Base-by-base conservation (phyloP, 2,888 invertebrate genomes). In the Nebria salina region DNA sequence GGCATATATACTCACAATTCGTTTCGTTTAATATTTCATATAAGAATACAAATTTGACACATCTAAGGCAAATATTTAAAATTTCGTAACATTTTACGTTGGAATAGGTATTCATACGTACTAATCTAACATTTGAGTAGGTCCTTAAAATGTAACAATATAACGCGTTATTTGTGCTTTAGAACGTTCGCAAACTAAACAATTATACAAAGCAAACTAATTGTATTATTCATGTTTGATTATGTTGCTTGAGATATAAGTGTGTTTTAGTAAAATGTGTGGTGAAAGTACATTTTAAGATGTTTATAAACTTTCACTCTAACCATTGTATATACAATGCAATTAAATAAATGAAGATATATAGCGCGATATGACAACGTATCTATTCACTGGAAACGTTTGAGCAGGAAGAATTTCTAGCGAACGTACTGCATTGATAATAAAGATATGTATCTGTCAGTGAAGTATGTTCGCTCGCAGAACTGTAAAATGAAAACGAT, bases 391-490 rank as follows among this genome's bases (percentile, higher is more conserved):
- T 54, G 6, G 13, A 11, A 11, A 13, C 13, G 6, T 54, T 54
- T 54, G 54, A 54, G 54, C 8, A 2, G 54, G 8, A 54, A 54
- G 54, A 54, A 54, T 54, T 54, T 8, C 54, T 2, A 13, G 54
- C 4, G 6, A 54, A 13, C 54, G 54, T 54, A 54, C 54, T 54
- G 54, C 54, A 54, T 54, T 54, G 54, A 54, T 54, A 54, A 54
- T 54, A 54, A 54, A 54, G 54, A 54, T 54, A 54, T 54, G 54
- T 54, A 54, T 54, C 54, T 54, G 54, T 54, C 54, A 54, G 54
- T 54, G 54, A 54, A 54, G 54, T 54, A 54, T 54, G 54, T 54
- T 54, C 54, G 54, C 54, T 54, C 54, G 54, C 7, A 54, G 8
- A 54, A 13, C 54, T 54, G 54, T 7, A 54, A 54, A 54, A 54